Conservation (phyloP, 1,140 invertebrate genomes). For the Leptoteleia sp. region DNA sequence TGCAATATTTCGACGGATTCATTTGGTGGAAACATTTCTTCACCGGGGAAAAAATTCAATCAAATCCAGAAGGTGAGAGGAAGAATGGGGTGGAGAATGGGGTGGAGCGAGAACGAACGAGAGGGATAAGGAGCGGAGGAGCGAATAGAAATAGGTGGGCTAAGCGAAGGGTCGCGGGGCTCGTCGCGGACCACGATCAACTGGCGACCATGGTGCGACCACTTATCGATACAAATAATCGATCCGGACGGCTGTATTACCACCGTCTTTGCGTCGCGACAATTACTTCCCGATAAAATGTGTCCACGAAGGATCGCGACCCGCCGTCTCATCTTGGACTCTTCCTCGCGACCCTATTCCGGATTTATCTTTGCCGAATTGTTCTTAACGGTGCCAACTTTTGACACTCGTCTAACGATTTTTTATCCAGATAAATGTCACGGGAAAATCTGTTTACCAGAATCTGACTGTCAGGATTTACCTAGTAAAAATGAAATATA, state of each 20-base stretch:
- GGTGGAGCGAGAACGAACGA: constrained; percentile 39
- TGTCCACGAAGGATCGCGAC: too few relatives aligned
- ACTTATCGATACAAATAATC: constrained; percentile 57
- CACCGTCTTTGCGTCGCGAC: constrained; percentile 8
- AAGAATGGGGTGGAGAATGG: constrained; percentile 61
- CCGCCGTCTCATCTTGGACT: too few relatives aligned
- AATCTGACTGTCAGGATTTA: too few relatives aligned
- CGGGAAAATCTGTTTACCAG: too few relatives aligned
- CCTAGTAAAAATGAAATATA: too few relatives aligned
- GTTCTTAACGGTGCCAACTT: too few relatives aligned
- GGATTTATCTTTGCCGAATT: too few relatives aligned
- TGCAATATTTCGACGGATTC: constrained; percentile 82
- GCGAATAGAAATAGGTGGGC: constrained; percentile 62
- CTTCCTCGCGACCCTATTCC: too few relatives aligned
- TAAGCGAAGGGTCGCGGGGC: constrained; percentile 41
- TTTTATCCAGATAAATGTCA: too few relatives aligned
- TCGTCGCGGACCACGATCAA: constrained; percentile 51
- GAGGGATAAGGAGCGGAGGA: constrained; percentile 54
- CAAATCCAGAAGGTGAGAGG: constrained; percentile 80
- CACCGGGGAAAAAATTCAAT: constrained; percentile 81
- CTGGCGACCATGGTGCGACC: constrained; percentile 12
- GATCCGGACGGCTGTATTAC: constrained; percentile 22
- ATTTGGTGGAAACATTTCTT: constrained; percentile 82
- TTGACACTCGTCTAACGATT: too few relatives aligned
- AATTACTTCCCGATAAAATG: constrained; percentile 23